A percentile compares a stretch with the other conserved stretches of the same genome.
phyloP scores from a whole-genome alignment of 2,797 vertebrate species.

The Periparus ater region DNA sequence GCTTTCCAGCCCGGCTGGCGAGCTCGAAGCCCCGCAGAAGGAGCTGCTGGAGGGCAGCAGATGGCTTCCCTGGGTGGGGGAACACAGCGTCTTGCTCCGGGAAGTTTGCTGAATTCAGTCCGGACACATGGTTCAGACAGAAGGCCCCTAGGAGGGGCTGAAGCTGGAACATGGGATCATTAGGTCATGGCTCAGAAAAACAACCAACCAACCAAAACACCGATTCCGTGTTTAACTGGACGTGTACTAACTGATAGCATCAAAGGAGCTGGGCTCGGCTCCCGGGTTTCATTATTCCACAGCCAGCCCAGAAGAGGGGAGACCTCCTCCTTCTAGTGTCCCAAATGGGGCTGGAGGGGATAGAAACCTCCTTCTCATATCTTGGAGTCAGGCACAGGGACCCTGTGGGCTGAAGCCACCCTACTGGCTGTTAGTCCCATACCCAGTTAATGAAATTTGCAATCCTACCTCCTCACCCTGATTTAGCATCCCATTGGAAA shows the following conservation, averaged over 20 bases:
- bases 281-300: background rate
- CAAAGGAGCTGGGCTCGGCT: background rate
- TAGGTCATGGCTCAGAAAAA: background rate
- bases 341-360: background rate
- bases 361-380: background rate
- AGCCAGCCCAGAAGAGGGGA: background rate
- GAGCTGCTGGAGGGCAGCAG: conserved; percentile 25
- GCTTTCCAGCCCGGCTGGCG: background rate
- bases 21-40: conserved; percentile 40
- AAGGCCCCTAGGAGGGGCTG: background rate
- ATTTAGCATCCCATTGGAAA: background rate
- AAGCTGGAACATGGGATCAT: background rate
- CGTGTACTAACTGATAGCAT: background rate
- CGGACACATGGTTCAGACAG: background rate
- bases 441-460: background rate
- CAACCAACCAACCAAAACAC: background rate
- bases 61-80: conserved; percentile 14
- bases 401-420: background rate
- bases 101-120: background rate
- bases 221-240: background rate
- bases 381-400: background rate
- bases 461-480: background rate
- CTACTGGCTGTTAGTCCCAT: background rate
- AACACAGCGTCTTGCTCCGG: background rate
- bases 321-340: background rate